A percentile compares a stretch with the other conserved stretches of the same genome.
Evolutionary conservation across 2,113 vertebrate genomes (phyloP).

Genomic region (Dicentrarchus labrax): DNA sequence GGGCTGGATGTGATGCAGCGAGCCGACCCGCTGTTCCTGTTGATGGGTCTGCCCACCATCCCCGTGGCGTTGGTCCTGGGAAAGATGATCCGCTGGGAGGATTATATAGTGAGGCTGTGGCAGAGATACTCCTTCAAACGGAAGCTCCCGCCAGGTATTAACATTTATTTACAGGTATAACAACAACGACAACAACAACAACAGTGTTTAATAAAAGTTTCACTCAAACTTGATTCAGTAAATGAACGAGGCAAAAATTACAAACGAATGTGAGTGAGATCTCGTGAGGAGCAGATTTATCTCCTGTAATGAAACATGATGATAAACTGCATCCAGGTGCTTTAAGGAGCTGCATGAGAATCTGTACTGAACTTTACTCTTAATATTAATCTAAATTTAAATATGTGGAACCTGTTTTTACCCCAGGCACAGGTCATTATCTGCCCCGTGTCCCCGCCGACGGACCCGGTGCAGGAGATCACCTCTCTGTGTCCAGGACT

Average conservation of each 20-base stretch:
- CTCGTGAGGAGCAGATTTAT: too few relatives aligned
- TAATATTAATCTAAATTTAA: too few relatives aligned
- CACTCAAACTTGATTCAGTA: too few relatives aligned
- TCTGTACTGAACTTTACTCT: too few relatives aligned
- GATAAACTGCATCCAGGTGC: too few relatives aligned
- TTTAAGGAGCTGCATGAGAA: too few relatives aligned
- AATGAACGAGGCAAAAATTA: too few relatives aligned
- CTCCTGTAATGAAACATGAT: too few relatives aligned
- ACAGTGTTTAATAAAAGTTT: too few relatives aligned
- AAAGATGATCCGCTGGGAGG: slow-evolving; percentile 88
- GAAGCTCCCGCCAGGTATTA: slow-evolving; percentile 55
- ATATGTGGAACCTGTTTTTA: too few relatives aligned
- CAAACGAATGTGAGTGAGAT: too few relatives aligned
- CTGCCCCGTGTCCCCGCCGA: slow-evolving; percentile 72
- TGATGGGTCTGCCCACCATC: slow-evolving; percentile 87
- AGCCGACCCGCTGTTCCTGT: slow-evolving; percentile 84
- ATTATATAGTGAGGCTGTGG: slow-evolving; percentile 84
- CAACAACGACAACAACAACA: too few relatives aligned
- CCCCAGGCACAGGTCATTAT: slow-evolving; percentile 67
- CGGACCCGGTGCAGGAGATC: slow-evolving; percentile 69
- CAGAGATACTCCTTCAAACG: slow-evolving; percentile 76
- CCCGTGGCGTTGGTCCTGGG: slow-evolving; percentile 84
- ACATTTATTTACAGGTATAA: background rate
- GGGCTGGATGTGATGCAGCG: slow-evolving; percentile 85
- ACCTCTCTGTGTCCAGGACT: slow-evolving; percentile 84